Conservation (phyloP, 2,888 invertebrate genomes). For the Podabrus alpinus region DNA sequence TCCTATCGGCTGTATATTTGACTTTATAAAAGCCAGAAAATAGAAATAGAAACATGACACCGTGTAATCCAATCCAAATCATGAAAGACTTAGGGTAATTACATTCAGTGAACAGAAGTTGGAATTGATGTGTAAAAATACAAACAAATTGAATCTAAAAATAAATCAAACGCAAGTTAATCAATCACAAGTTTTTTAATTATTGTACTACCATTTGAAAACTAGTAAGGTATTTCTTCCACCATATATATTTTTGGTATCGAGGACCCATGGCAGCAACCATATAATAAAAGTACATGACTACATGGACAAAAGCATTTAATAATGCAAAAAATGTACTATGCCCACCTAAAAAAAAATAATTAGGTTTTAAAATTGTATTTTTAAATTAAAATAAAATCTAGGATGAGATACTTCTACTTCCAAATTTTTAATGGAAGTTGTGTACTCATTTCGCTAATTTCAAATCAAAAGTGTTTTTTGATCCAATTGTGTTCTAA, state of each 20-base stretch:
- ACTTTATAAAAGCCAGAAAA: slow-evolving; percentile 94
- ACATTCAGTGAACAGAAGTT: slow-evolving; percentile 87
- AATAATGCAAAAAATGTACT: slow-evolving; percentile 94
- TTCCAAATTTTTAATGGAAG: background rate
- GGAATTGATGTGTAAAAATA: slow-evolving; percentile 91
- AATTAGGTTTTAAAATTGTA: background rate
- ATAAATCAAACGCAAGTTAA: background rate
- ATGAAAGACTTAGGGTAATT: slow-evolving; percentile 89
- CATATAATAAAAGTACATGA: slow-evolving; percentile 98
- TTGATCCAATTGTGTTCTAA: background rate
- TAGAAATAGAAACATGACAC: slow-evolving; percentile 89
- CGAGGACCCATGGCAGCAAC: slow-evolving; percentile 91
- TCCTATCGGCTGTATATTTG: slow-evolving; percentile 65
- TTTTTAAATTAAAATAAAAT: background rate
- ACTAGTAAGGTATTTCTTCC: slow-evolving; percentile 94
- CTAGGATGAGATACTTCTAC: background rate
- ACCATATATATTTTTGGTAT: slow-evolving; percentile 95
- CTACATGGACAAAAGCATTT: slow-evolving; percentile 93
- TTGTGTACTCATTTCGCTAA: background rate
- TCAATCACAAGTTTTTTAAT: background rate
- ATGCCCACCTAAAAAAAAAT: slow-evolving; percentile 77
- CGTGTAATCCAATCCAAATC: slow-evolving; percentile 94
- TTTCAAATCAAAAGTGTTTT: background rate
- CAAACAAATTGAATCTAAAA: slow-evolving; percentile 87
- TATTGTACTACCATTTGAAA: slow-evolving; percentile 83